Base-by-base conservation (phyloP, 2,113 vertebrate genomes). In the Oryzias melastigma region DNA sequence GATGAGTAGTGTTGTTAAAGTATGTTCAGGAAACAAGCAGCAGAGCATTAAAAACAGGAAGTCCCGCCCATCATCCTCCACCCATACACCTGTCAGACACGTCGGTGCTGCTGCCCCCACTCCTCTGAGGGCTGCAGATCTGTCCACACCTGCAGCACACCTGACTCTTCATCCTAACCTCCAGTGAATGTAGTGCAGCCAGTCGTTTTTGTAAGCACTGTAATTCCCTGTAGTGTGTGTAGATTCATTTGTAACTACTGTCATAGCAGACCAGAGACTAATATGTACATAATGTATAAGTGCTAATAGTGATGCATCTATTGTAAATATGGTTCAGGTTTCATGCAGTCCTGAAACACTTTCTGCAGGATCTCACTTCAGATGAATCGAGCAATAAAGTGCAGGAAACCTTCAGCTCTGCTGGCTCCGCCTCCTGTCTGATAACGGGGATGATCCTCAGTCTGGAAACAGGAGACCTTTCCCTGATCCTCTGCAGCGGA, bases 261-360 rank as follows among this genome's bases (percentile, higher is more conserved):
- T 85, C 81, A 25, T 88, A 89, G 83, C 68, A 70, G 82, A 80
- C 75, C 82, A 87, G 84, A 87, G 81, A 90, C 87, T 90, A 90
- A 89, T 85, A 60, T 90, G 88, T 90, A 90, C 84, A 90, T 90
- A 90, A 69, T 90, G 87, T 90, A 88, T 89, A 89, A 87, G 87
- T 88, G 78, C 73, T 76, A 68, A 88, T 88, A 90, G 87, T 87
- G 62, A 84, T 81, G 71, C 79, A 70, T 84, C 65, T 88, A 87
- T 90, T 90, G 88, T 88, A 90, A 90, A 90, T 90, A 90, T 67
- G 44, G 58, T 56, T 17, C 54, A 70, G 58, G 81, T 20, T 42
- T 56, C 19, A 74, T 82, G 73, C 78, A 82, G 82, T 77, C 70
- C 83, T 80, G 53, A 85, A 81, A 84, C 79, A 81, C 72, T 85